Evolutionary conservation across 2,797 vertebrate genomes (phyloP).

Genomic region (Cirrhinus molitorella): DNA sequence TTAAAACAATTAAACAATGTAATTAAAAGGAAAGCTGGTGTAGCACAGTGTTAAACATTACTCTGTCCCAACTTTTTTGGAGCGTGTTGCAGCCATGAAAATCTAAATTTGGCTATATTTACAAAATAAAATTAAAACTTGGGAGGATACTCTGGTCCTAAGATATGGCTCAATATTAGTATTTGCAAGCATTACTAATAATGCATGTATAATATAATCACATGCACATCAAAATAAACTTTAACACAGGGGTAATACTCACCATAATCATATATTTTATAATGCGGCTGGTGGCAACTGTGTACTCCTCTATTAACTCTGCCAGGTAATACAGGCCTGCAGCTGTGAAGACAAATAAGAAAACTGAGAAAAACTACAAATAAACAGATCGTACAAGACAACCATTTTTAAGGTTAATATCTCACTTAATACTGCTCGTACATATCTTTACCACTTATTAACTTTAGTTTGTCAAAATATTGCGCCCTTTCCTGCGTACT

Average conservation of each 20-base stretch:
- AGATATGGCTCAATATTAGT: neutral
- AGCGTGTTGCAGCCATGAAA: too few relatives aligned
- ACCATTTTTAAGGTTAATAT: too few relatives aligned
- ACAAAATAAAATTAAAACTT: too few relatives aligned
- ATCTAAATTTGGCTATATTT: too few relatives aligned
- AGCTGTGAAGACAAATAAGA: slow-evolving; percentile 73
- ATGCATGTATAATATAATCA: neutral
- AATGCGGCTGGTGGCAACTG: slow-evolving; percentile 92
- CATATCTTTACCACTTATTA: too few relatives aligned
- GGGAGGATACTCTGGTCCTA: neutral
- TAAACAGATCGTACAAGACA: neutral
- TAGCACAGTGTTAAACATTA: too few relatives aligned
- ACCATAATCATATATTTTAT: slow-evolving; percentile 99
- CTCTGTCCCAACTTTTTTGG: too few relatives aligned
- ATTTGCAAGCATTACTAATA: neutral
- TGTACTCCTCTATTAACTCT: slow-evolving; percentile 96
- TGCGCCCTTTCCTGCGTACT: too few relatives aligned
- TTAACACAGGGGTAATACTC: slow-evolving; percentile 66
- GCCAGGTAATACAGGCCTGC: slow-evolving; percentile 96
- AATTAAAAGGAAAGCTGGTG: too few relatives aligned
- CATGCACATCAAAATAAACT: neutral
- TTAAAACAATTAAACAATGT: too few relatives aligned
- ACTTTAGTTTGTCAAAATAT: too few relatives aligned
- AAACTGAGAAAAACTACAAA: neutral
- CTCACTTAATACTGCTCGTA: too few relatives aligned